Base-by-base conservation (phyloP, 2,113 vertebrate species). In the Vidua chalybeata region DNA sequence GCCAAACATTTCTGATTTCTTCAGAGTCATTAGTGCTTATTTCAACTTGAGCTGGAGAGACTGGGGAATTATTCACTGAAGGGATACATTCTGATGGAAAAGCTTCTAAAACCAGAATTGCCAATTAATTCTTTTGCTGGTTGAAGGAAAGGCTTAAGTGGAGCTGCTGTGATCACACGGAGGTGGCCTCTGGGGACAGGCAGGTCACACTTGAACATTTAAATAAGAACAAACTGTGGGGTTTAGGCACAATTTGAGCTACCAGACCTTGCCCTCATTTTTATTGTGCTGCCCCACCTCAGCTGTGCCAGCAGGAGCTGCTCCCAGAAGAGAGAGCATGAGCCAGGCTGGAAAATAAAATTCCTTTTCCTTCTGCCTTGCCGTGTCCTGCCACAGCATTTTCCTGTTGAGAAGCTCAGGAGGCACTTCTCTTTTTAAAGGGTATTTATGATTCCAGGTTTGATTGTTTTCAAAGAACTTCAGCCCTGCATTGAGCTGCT, bases 1-100 rank as follows among this genome's bases (percentile, higher is more conserved):
- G 89, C 69, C 93, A 84, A 96, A 71, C 51, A 28, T 37, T 80
- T 63, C 61, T 66, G 72, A 62, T 75, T 84, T n/a, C 61, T 51
- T 79, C 45, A 30, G 63, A 64, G 39, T 58, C 61, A 37, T 77
- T 68, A 59, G 4, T 13, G 26, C 41, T 67, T 23, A 77, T 55
- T 74, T 75, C 19, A 49, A 71, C 80, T 43, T 13, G 41, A 81
- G 37, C 45, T 35, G 67, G 54, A 45, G 39, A 62, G 48, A 11
- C 17, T 58, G 30, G 62, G 10, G 37, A 43, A 51, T 49, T 49
- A 41, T 27, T 81, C 41, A 39, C 3, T 58, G 12, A 77, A 43
- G 14, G 56, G 27, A 41, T 10, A 4, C 0, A 0, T 45, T 78
- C 37, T 37, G 76, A 45, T 45, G 54, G 89, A n/a, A n/a, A 74